Base-by-base conservation (phyloP, 2,888 invertebrate genomes). In the Apoda limacodes region DNA sequence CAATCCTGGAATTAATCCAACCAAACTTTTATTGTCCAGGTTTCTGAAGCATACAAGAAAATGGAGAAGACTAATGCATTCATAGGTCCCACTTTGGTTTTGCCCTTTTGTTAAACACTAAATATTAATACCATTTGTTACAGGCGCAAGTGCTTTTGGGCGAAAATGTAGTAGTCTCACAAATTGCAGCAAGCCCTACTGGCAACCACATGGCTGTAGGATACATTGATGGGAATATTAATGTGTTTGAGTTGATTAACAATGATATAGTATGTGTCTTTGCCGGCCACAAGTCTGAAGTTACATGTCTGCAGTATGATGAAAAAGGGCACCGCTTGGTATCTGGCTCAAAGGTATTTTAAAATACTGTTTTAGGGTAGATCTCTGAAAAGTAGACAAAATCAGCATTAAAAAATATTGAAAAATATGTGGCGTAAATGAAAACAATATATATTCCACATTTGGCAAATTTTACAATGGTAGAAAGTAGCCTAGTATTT, bases 211-310 rank as follows among this genome's bases (percentile, higher is more conserved):
- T 98, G 46, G 96, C 98, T 9, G 93, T 92, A 11, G 98, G 98
- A 1, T 98, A 96, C 68, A 83, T 86, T 0, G 94, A 98, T 78
- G 99, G 98, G 2, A 86, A 87, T 22, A 84, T 98, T 0, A 89
- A 90, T 63, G 84, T 94, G 5, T 97, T 89, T 66, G 89, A 94
- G 61, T 65, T 97, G 13, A 83, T 83, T 25, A 85, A 88, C 28
- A 86, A 86, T 34, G 90, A 92, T 44, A 75, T 87, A 34, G 76
- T 86, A 4, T 89, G 90, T 45, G 83, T 85, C 19, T 91, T 91
- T 55, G 85, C 89, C 25, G 93, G 98, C 1, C 99, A 99, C 70
- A 89, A 85, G 57, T 88, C 90, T 13, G 89, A 91, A 13, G 85
- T 98, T 3, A 92, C 93, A 6, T 83, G 89, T 13, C 67, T 98